A percentile compares a stretch with the other conserved stretches of the same genome.
Conservation (phyloP, 1,140 invertebrate species). For the Aethina tumida region DNA sequence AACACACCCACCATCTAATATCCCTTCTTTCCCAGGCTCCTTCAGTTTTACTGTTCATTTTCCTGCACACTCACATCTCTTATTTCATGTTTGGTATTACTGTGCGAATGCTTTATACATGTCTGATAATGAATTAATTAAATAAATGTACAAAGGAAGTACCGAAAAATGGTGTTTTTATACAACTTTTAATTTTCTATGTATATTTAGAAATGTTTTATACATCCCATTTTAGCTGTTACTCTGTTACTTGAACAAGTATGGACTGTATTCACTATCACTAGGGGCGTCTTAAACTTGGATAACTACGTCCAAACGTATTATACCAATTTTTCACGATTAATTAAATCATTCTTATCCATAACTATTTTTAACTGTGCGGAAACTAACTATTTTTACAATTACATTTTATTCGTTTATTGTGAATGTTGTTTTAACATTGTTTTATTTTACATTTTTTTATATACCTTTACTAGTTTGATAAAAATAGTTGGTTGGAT, state of each 20-base stretch:
- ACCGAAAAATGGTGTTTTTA: conserved; percentile 39
- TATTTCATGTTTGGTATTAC: conserved; percentile 43
- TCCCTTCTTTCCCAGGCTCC: conserved; percentile 8
- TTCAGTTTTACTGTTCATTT: conserved; percentile 21
- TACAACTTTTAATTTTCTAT: conserved; percentile 37
- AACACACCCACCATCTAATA: background rate
- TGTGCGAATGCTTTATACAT: conserved; percentile 48
- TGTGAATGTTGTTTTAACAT: no score
- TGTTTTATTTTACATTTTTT: no score
- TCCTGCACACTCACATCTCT: conserved; percentile 30
- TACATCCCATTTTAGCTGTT: conserved; percentile 36
- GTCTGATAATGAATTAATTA: conserved; percentile 42
- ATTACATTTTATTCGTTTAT: no score
- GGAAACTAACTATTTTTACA: no score
- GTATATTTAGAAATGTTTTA: conserved; percentile 36
- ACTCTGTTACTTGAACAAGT: conserved; percentile 33
- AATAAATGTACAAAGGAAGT: conserved; percentile 47
- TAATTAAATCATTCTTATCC: no score
- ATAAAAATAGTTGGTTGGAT: no score
- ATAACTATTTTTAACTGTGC: no score
- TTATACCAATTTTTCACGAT: no score
- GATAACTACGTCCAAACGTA: no score
- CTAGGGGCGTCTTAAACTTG: conserved; percentile 1
- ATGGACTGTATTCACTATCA: conserved; percentile 27
- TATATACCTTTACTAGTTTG: no score